Conservation (phyloP, 2,888 invertebrate genomes). For the Heliconius charithonia region DNA sequence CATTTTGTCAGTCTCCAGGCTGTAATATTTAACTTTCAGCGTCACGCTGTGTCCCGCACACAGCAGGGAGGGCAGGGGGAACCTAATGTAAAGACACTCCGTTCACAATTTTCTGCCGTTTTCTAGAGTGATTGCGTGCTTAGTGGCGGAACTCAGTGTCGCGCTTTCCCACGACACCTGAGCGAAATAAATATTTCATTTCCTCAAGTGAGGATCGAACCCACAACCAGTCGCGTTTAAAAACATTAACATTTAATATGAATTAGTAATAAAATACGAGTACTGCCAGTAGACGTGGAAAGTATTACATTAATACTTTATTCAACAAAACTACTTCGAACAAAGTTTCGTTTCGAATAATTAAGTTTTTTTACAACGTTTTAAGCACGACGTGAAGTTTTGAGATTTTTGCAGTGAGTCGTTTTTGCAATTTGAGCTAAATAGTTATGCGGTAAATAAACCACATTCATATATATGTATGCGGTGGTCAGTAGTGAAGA, state of each 20-base stretch:
- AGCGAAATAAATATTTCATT: too few species aligned
- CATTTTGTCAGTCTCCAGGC: slow-evolving; percentile 1
- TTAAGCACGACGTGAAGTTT: slow-evolving; percentile 3
- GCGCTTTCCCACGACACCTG: too few species aligned
- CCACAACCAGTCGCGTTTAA: too few species aligned
- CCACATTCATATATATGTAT: too few species aligned
- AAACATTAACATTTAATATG: background rate
- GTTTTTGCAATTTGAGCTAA: background rate
- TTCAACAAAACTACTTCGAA: background rate
- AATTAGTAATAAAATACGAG: background rate
- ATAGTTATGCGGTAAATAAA: background rate
- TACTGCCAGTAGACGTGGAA: background rate
- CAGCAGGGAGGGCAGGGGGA: too few species aligned
- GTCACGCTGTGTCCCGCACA: too few species aligned
- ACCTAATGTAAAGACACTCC: too few species aligned
- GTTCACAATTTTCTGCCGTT: too few species aligned
- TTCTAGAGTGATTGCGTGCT: too few species aligned
- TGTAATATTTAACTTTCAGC: background rate
- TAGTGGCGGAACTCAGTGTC: too few species aligned
- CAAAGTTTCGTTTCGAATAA: background rate
- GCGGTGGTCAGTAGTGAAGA: too few species aligned
- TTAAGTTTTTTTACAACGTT: background rate
- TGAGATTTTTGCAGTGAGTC: background rate
- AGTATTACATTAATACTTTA: background rate
- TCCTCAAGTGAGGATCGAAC: too few species aligned